A percentile compares a stretch with the other conserved stretches of the same genome.
phyloP scores from a whole-genome alignment of 1,140 invertebrate genomes.

The Halyomorpha halys region DNA sequence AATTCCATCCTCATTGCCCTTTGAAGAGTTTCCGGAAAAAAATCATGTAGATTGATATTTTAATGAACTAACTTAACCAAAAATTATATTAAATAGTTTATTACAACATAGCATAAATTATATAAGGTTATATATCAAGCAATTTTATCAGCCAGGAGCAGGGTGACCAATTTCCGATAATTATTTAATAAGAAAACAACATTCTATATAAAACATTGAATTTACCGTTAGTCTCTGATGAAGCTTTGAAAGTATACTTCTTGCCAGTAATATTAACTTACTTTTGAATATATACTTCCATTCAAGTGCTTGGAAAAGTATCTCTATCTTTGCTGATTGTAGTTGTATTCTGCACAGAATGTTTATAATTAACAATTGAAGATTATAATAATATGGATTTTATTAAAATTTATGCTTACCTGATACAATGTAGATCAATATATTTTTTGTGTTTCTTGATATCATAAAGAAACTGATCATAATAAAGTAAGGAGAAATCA shows the following conservation, averaged over 20 bases:
- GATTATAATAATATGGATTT: not conserved
- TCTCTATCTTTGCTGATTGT: not conserved
- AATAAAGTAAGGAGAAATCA: not conserved
- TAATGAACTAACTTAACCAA: too few species aligned
- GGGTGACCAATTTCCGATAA: too few species aligned
- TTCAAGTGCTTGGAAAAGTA: slow-evolving; percentile 33
- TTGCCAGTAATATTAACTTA: not conserved
- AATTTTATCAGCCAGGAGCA: too few species aligned
- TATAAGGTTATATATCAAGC: too few species aligned
- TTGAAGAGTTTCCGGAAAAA: too few species aligned
- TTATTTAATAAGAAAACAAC: too few species aligned
- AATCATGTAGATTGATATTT: too few species aligned
- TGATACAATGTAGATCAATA: not conserved
- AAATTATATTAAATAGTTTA: too few species aligned
- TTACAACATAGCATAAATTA: too few species aligned
- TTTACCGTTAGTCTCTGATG: not conserved
- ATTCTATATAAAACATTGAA: not conserved
- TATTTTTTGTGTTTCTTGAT: not conserved
- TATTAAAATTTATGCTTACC: not conserved
- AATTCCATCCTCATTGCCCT: too few species aligned
- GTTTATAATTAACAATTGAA: too few species aligned
- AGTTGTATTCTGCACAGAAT: too few species aligned
- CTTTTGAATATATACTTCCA: slow-evolving; percentile 45
- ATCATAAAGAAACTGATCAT: not conserved
- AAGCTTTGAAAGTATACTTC: not conserved